Percentiles rank a stretch among this genome's conserved stretches.
These are phyloP conservation scores for Drosophila imparisetae DNA, from an alignment of 2,888 invertebrate genomes.

Conservation along the genomic window DNA sequence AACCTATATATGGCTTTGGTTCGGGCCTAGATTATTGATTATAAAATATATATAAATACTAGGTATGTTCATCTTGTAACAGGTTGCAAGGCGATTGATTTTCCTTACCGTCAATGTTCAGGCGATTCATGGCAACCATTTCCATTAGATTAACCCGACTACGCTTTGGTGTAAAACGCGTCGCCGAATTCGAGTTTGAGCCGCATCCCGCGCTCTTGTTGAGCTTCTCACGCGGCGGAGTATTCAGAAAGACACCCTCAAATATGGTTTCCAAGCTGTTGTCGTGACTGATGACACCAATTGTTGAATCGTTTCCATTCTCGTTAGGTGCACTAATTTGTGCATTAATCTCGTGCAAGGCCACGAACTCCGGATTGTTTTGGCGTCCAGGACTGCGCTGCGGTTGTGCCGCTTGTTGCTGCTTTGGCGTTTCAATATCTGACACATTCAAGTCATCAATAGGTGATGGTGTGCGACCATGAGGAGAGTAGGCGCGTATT, in stretches of 20 bases:
- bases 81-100: conserved; percentile 64
- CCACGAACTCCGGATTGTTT: conserved; percentile 79
- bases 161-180: conserved; percentile 58
- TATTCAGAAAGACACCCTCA: conserved; percentile 83
- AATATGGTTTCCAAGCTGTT: conserved; percentile 83
- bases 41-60: conserved; percentile 1
- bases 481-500: conserved; percentile 81
- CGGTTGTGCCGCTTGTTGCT: not conserved
- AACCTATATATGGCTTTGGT: conserved; percentile 57
- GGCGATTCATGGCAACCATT: conserved; percentile 71
- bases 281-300: conserved; percentile 51
- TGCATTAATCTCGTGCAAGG: conserved; percentile 83
- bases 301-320: conserved; percentile 41
- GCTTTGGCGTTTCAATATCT: conserved; percentile 63
- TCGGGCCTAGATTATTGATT: conserved; percentile 4
- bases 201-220: conserved; percentile 28
- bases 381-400: conserved; percentile 36
- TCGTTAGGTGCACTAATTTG: conserved; percentile 82
- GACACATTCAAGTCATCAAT: conserved; percentile 72
- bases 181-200: conserved; percentile 25
- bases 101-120: conserved; percentile 70
- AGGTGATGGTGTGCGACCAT: conserved; percentile 82
- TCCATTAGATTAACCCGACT: conserved; percentile 73
- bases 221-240: conserved; percentile 76
- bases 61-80: conserved; percentile 38